A percentile compares a stretch with the other conserved stretches of the same genome.
These are phyloP conservation scores for Andrena camellia DNA, from an alignment of 2,888 invertebrate genomes.

Conservation along the genomic window DNA sequence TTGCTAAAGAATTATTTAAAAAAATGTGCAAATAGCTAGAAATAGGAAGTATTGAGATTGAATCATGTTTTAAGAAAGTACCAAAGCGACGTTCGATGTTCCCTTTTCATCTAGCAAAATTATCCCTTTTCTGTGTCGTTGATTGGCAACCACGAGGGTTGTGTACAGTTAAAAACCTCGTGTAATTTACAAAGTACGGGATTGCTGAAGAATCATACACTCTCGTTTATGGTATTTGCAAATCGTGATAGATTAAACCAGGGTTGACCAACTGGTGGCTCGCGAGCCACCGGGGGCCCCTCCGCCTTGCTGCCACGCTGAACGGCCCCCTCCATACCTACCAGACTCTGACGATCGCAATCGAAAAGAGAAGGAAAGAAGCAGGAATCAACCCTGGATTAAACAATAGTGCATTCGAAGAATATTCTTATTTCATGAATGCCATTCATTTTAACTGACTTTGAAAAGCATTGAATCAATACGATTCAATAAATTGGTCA, in stretches of 20 bases:
- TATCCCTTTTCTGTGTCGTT: neutral
- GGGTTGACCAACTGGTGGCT: too few relatives aligned
- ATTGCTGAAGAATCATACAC: neutral
- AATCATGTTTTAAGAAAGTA: neutral
- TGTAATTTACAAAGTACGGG: neutral
- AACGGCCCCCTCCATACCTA: too few relatives aligned
- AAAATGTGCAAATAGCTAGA: neutral
- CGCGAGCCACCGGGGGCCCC: too few relatives aligned
- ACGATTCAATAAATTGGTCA: constrained; percentile 49
- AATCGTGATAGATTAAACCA: neutral
- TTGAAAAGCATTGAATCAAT: neutral
- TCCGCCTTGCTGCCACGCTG: too few relatives aligned
- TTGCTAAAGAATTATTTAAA: neutral
- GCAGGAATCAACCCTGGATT: too few relatives aligned
- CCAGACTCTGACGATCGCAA: too few relatives aligned
- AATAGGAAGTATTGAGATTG: neutral
- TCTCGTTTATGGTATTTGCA: neutral
- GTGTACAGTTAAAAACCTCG: neutral
- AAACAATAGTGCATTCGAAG: too few relatives aligned
- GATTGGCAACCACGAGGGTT: neutral
- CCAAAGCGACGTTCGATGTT: neutral
- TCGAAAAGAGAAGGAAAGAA: too few relatives aligned
- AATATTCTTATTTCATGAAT: too few relatives aligned
- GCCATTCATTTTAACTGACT: too few relatives aligned
- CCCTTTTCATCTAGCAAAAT: neutral